Evolutionary conservation across 2,888 invertebrate species (phyloP).

Genomic region (Agapetus fuscipes): DNA sequence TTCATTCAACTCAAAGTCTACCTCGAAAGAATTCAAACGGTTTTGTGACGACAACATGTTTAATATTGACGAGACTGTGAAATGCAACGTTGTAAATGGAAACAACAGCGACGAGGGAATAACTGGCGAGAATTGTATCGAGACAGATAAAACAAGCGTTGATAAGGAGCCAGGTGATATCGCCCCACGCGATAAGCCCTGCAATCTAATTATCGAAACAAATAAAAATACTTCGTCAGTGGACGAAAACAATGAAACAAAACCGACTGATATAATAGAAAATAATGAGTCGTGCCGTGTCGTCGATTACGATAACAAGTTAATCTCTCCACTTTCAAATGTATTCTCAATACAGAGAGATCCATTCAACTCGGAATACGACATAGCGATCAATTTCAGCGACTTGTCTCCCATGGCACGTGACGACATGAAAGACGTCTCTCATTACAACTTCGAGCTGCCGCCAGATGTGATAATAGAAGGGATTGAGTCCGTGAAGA

Average conservation of each 20-base stretch:
- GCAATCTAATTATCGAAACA: not conserved
- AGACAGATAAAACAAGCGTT: too few relatives aligned
- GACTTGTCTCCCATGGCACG: not conserved
- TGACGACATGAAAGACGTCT: not conserved
- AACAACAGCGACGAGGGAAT: too few relatives aligned
- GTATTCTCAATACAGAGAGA: not conserved
- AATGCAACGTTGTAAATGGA: too few relatives aligned
- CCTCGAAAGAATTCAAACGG: constrained; percentile 15
- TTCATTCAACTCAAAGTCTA: constrained; percentile 7
- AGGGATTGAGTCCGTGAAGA: constrained; percentile 2
- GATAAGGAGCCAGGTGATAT: constrained; percentile 1
- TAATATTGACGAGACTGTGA: constrained; percentile 2
- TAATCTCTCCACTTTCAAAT: not conserved
- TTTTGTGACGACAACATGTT: constrained; percentile 21
- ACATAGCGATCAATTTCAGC: constrained; percentile 1
- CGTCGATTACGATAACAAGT: not conserved
- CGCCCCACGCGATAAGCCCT: too few relatives aligned
- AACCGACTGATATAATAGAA: not conserved
- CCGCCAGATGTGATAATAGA: not conserved
- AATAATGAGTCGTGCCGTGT: not conserved
- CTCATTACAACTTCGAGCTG: not conserved
- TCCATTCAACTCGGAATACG: constrained; percentile 1
- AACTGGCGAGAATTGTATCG: too few relatives aligned
- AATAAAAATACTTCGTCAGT: too few relatives aligned
- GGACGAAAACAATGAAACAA: not conserved